Evolutionary conservation across 92 coral and sea anemone species (phyloP).

Genomic region (Palythoa caribaeorum): DNA sequence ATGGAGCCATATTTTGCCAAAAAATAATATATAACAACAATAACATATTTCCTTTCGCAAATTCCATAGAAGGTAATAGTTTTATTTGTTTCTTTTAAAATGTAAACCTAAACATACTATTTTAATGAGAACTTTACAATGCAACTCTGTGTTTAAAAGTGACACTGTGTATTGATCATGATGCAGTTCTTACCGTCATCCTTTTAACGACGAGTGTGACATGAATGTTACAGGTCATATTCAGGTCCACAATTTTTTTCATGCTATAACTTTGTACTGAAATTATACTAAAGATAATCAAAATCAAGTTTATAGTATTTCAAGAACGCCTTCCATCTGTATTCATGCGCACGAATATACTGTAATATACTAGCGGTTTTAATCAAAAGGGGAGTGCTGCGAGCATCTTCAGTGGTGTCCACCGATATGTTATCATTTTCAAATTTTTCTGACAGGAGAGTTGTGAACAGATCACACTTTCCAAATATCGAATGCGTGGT

Average conservation of each 20-base stretch:
- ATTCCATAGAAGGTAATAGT: too few relatives aligned
- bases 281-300: constrained; percentile 29
- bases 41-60: too few relatives aligned
- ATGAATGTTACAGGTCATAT: constrained; percentile 33
- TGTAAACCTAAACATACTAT: constrained; percentile 33
- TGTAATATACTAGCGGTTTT: neutral
- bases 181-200: constrained; percentile 23
- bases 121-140: constrained; percentile 33
- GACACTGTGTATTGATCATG: constrained; percentile 31
- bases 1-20: too few relatives aligned
- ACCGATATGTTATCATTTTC: constrained; percentile 16
- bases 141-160: constrained; percentile 30
- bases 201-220: constrained; percentile 24
- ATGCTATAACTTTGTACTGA: constrained; percentile 32
- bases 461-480: constrained; percentile 28
- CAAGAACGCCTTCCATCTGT: neutral
- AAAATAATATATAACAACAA: too few relatives aligned
- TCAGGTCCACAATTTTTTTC: constrained; percentile 33
- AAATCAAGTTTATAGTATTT: neutral
- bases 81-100: neutral
- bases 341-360: neutral
- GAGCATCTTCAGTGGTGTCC: constrained; percentile 33
- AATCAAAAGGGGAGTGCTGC: constrained; percentile 28
- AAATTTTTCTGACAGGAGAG: constrained; percentile 8
- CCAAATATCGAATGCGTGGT: constrained; percentile 6